phyloP scores from a whole-genome alignment of 2,113 vertebrate species.

The Pluvianellus socialis region DNA sequence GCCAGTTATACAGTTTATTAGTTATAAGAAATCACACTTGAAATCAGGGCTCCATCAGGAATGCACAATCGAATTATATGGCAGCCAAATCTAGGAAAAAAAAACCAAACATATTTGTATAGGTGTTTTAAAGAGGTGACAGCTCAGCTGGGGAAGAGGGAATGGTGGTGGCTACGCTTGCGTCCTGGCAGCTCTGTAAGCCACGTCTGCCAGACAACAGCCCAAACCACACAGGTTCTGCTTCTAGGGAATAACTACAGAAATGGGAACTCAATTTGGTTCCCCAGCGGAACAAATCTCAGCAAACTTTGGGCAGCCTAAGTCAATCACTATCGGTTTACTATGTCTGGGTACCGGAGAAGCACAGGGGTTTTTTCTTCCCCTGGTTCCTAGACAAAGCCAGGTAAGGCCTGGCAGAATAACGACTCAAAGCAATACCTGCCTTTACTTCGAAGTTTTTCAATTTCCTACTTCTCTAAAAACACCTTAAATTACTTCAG shows the following conservation, averaged over 20 bases:
- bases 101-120: not conserved
- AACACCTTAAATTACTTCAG: not conserved
- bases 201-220: not conserved
- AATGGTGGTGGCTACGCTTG: not conserved
- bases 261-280: not conserved
- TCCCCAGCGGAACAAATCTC: not conserved
- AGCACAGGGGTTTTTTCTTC: rapidly evolving
- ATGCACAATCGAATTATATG: not conserved
- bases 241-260: not conserved
- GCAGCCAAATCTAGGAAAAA: not conserved
- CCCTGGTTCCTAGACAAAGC: too few species aligned
- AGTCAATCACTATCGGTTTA: not conserved
- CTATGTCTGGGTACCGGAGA: rapidly evolving
- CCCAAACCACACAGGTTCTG: not conserved
- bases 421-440: too few species aligned
- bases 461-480: not conserved
- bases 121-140: not conserved
- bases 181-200: not conserved
- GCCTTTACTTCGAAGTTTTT: not conserved
- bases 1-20: not conserved
- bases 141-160: not conserved
- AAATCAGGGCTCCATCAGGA: not conserved
- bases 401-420: too few species aligned
- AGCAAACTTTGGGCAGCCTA: not conserved
- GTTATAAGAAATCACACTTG: not conserved